Base-by-base conservation (phyloP, 2,797 vertebrate species). In the Picus viridis region DNA sequence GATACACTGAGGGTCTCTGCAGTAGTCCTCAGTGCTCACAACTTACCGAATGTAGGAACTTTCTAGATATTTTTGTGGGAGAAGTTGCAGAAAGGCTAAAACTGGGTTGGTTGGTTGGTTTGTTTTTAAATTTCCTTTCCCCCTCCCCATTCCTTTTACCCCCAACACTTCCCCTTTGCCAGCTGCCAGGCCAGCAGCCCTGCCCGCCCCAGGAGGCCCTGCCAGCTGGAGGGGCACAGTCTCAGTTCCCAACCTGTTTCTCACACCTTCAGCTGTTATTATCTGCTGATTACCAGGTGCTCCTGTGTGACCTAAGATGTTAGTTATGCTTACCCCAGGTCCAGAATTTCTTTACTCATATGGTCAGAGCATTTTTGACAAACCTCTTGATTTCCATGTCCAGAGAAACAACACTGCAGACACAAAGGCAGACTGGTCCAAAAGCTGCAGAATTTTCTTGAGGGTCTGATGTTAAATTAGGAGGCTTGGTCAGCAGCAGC, bases 221-320 rank as follows among this genome's bases (percentile, higher is more conserved):
- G 53, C 30, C 41, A 24, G 19, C 59, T 29, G 8, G 10, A 83
- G 22, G 15, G 47, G 18, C 45, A 26, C 22, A 26, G 16, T 41
- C 63, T 61, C 2, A 0, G 2, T 26, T 53, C 62, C 70, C 26
- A 64, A 3, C 24, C 53, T 30, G 29, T 57, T 86, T 54, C 29
- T 45, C 49, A 19, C 8, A 77, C 63, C 45, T 88, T 61, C 64
- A 65, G 54, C 62, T 91, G 19, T 61, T 22, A 9, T 23, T 77
- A 9, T 30, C 58, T 90, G 65, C 72, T 80, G 94, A 95, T 64
- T 73, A 64, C 57, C 72, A 82, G 74, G 29, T 81, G 36, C 89
- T 78, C 58, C 61, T 78, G 15, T 41, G 29, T 64, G 63, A 61
- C 89, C 69, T 29, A 65, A 87, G 58, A 81, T 64, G 16, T 81